These are phyloP conservation scores for Carpatolechia fugitivella DNA, from an alignment of 2,888 invertebrate species.

Conservation along the genomic window DNA sequence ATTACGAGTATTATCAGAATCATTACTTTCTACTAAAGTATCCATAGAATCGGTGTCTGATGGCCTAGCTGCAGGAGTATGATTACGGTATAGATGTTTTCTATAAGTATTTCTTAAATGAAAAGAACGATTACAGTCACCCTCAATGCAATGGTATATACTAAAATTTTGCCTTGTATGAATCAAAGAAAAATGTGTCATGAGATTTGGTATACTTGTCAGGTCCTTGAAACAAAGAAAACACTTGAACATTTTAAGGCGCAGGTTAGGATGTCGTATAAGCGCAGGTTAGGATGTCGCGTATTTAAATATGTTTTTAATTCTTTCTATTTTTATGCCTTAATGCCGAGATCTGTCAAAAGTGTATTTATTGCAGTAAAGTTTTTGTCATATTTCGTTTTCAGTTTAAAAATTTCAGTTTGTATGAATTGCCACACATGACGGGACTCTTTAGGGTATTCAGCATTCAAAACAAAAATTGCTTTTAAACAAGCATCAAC, in stretches of 20 bases:
- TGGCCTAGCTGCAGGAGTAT: background rate
- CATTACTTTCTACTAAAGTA: too few species aligned
- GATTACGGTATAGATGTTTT: constrained; percentile 12
- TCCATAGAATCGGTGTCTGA: background rate
- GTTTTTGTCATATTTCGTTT: constrained; percentile 12
- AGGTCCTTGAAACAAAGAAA: constrained; percentile 1
- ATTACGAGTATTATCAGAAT: background rate
- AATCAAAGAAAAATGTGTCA: background rate
- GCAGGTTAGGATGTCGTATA: too few species aligned
- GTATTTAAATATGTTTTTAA: too few species aligned
- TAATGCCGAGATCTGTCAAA: too few species aligned
- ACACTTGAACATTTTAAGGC: background rate
- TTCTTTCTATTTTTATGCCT: too few species aligned
- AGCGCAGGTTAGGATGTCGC: too few species aligned
- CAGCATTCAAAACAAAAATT: constrained; percentile 6
- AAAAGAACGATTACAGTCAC: constrained; percentile 14
- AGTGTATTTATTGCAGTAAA: constrained; percentile 7
- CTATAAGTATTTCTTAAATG: constrained; percentile 17
- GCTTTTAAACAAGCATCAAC: constrained; percentile 13
- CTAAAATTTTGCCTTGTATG: constrained; percentile 8
- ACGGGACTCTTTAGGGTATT: background rate
- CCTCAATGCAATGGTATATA: constrained; percentile 11
- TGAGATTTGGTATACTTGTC: background rate
- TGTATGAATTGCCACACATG: constrained; percentile 15
- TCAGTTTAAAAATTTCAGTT: constrained; percentile 6